Conservation (phyloP, 2,888 invertebrate species). For the Prenolepis imparis region DNA sequence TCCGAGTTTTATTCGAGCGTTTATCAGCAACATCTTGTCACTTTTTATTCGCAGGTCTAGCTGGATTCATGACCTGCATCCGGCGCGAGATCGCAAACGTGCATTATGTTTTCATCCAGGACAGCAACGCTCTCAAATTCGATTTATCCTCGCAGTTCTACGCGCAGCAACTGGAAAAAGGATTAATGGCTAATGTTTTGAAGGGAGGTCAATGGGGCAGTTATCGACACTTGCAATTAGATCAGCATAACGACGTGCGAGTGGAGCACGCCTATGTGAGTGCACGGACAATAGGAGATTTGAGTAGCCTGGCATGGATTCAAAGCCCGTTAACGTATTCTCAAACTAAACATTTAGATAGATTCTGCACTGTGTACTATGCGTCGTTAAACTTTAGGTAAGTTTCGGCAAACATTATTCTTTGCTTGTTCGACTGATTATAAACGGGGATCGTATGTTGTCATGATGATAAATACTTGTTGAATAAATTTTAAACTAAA, state of each 20-base stretch:
- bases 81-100: conserved; percentile 93
- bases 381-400: conserved; percentile 96
- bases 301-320: conserved; percentile 97
- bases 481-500: no score
- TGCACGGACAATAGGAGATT: conserved; percentile 94
- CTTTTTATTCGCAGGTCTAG: conserved; percentile 89
- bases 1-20: no score
- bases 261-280: conserved; percentile 98
- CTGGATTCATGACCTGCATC: conserved; percentile 97
- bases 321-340: conserved; percentile 93
- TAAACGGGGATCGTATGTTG: background rate
- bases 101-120: conserved; percentile 91
- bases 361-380: conserved; percentile 95
- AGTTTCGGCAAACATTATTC: background rate
- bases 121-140: conserved; percentile 89
- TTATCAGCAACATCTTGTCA: no score
- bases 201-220: conserved; percentile 95
- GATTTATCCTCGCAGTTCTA: conserved; percentile 88
- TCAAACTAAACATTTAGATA: conserved; percentile 87
- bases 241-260: conserved; percentile 87
- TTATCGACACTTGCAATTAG: conserved; percentile 93
- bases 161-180: conserved; percentile 89
- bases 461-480: no score
- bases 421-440: no score
- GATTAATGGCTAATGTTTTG: conserved; percentile 95